A percentile compares a stretch with the other conserved stretches of the same genome.
Evolutionary conservation across 2,888 invertebrate genomes (phyloP).

Genomic region (Neoaliturus tenellus): DNA sequence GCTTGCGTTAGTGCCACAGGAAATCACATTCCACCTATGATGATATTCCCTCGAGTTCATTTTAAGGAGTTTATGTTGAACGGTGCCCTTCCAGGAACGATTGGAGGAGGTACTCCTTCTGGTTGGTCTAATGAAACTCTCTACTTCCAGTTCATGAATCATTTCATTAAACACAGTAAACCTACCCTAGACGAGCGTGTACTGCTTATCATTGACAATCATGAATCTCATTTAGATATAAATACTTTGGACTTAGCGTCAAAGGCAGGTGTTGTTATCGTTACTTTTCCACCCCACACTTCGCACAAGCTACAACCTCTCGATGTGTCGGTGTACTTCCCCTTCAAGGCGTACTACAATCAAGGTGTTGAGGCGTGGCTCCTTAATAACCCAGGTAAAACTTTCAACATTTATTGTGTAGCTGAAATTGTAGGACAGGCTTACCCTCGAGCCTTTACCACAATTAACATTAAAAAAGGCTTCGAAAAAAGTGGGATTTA

Average conservation of each 20-base stretch:
- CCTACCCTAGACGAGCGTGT: constrained; percentile 66
- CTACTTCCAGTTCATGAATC: constrained; percentile 67
- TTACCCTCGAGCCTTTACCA: constrained; percentile 26
- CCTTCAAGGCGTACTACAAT: constrained; percentile 51
- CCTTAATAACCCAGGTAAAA: constrained; percentile 55
- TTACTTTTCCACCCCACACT: constrained; percentile 71
- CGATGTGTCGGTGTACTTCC: constrained; percentile 63
- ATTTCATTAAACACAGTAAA: constrained; percentile 68
- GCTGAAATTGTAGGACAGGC: background rate
- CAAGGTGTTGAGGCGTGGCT: constrained; percentile 46
- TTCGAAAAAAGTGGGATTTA: constrained; percentile 1
- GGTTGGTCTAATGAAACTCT: constrained; percentile 69
- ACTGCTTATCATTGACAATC: constrained; percentile 69
- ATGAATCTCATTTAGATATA: too few species aligned
- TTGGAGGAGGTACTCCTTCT: constrained; percentile 66
- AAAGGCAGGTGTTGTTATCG: constrained; percentile 70
- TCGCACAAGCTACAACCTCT: constrained; percentile 71
- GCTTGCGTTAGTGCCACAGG: constrained; percentile 62
- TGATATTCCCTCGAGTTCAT: constrained; percentile 65
- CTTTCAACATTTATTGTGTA: background rate
- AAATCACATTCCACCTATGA: constrained; percentile 64
- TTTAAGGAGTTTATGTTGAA: constrained; percentile 69
- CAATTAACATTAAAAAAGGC: background rate
- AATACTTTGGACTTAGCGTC: constrained; percentile 68
- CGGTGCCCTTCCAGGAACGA: constrained; percentile 69